Evolutionary conservation across 1,140 invertebrate genomes (phyloP).

Genomic region (Tenebrio molitor): DNA sequence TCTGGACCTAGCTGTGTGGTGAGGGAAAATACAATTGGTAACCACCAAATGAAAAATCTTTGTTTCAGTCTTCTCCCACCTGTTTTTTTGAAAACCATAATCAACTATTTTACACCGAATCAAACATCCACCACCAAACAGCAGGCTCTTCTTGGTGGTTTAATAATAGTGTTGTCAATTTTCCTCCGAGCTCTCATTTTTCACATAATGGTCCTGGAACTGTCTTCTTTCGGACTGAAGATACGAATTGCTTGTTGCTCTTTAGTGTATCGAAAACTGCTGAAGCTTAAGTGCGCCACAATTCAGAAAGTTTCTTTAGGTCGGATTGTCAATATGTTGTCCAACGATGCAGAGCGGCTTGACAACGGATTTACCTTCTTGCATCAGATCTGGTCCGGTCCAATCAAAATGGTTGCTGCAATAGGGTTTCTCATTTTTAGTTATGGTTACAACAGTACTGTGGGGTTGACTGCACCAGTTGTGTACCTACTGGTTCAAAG

Average conservation of each 20-base stretch:
- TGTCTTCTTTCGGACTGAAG: constrained; percentile 3
- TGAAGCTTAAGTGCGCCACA: background rate
- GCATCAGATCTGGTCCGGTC: background rate
- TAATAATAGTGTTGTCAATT: background rate
- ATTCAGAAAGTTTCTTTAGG: background rate
- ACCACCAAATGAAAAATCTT: background rate
- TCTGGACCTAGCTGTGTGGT: background rate
- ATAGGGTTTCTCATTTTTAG: background rate
- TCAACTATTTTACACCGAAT: background rate
- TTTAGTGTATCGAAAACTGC: background rate
- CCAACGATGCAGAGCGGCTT: background rate
- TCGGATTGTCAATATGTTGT: background rate
- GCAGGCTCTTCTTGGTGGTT: background rate
- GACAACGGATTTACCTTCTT: background rate
- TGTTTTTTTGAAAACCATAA: background rate
- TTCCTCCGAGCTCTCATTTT: background rate
- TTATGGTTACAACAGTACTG: background rate
- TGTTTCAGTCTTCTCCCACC: background rate
- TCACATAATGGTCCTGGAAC: background rate
- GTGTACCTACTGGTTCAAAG: background rate
- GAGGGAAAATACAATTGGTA: background rate
- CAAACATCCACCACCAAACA: background rate
- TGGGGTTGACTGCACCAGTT: background rate
- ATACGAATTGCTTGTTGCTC: constrained; percentile 13
- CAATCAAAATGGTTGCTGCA: background rate